Conservation (phyloP, 2,888 invertebrate species). For the Ischnus inquisitorius region DNA sequence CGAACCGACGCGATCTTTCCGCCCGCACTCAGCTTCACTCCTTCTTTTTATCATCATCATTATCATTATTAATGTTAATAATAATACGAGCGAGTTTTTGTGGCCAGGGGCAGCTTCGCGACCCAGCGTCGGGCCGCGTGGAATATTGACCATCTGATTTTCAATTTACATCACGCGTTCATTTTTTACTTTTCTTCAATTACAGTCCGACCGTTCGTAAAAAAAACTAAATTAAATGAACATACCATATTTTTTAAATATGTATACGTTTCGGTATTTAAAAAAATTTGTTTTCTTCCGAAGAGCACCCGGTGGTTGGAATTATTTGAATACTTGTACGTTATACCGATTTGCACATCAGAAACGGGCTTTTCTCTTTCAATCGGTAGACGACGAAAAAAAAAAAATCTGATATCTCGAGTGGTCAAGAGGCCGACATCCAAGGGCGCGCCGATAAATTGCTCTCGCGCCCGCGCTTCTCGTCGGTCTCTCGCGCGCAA, state of each 20-base stretch:
- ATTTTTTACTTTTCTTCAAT: constrained; percentile 34
- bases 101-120: neutral
- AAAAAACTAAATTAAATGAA: too few relatives aligned
- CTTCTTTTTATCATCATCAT: constrained; percentile 22
- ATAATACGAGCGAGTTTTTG: neutral
- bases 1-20: constrained; percentile 43
- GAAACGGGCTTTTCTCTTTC: constrained; percentile 35
- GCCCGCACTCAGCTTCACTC: constrained; percentile 55
- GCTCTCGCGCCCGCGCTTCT: constrained; percentile 63
- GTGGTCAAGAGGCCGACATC: constrained; percentile 58
- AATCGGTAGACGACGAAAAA: constrained; percentile 30
- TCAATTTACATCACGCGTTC: neutral
- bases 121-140: neutral
- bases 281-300: neutral
- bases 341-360: neutral
- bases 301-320: too few relatives aligned
- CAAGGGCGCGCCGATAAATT: constrained; percentile 68
- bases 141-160: neutral
- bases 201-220: neutral
- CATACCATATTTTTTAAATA: neutral
- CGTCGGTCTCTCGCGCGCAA: constrained; percentile 47
- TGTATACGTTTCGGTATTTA: constrained; percentile 1
- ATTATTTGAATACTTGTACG: neutral
- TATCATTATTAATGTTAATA: constrained; percentile 35
- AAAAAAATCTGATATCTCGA: constrained; percentile 61